Evolutionary conservation across 2,888 invertebrate genomes (phyloP).

Genomic region (Cryptus viduatorius): DNA sequence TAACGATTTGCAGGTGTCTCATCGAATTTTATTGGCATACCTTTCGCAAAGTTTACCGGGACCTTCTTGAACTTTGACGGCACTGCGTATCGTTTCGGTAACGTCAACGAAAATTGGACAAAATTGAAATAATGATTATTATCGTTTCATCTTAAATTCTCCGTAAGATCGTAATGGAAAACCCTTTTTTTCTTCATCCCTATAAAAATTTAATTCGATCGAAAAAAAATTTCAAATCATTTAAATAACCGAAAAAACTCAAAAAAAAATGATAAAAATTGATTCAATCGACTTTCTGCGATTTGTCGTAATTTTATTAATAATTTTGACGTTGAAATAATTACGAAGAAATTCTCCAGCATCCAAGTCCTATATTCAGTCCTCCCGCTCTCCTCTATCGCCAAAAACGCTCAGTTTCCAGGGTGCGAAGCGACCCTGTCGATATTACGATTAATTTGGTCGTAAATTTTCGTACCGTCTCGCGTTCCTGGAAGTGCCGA

Average conservation of each 20-base stretch:
- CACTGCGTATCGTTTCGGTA: too few relatives aligned
- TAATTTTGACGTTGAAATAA: not conserved
- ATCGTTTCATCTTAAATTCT: too few relatives aligned
- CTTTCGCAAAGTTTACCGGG: slow-evolving; percentile 24
- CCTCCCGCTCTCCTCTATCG: not conserved
- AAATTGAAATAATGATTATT: too few relatives aligned
- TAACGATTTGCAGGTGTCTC: slow-evolving; percentile 64
- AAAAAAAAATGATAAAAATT: too few relatives aligned
- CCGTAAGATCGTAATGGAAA: too few relatives aligned
- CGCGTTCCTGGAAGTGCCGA: slow-evolving; percentile 79
- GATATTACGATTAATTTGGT: slow-evolving; percentile 84
- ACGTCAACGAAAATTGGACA: too few relatives aligned
- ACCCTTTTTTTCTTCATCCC: too few relatives aligned
- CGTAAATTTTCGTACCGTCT: slow-evolving; percentile 81
- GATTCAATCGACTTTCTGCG: too few relatives aligned
- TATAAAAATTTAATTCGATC: too few relatives aligned
- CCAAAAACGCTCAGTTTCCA: slow-evolving; percentile 25
- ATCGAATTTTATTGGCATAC: slow-evolving; percentile 37
- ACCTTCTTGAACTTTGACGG: not conserved
- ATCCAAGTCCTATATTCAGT: not conserved
- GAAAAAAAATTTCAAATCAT: too few relatives aligned
- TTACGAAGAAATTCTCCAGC: not conserved
- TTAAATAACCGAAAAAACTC: too few relatives aligned
- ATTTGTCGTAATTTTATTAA: not conserved
- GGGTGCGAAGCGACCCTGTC: slow-evolving; percentile 70